Evolutionary conservation across 1,140 invertebrate genomes (phyloP).

Genomic region (Apis laboriosa): DNA sequence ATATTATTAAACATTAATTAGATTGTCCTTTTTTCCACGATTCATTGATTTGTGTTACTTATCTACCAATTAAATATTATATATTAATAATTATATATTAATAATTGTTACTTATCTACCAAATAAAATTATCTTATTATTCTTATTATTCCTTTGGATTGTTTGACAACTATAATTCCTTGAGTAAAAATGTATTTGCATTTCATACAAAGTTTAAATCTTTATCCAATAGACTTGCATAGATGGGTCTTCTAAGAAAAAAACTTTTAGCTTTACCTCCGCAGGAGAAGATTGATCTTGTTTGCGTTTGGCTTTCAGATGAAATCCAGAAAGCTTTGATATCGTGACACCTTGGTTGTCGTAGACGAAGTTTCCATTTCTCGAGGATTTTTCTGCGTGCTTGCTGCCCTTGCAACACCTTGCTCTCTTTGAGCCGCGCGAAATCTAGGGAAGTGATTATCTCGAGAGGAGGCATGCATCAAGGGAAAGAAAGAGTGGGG

Average conservation of each 20-base stretch:
- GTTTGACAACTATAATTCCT: no score
- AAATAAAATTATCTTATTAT: no score
- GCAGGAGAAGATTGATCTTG: slow-evolving; percentile 36
- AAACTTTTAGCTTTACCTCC: neutral
- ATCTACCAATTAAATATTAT: no score
- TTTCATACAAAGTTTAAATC: no score
- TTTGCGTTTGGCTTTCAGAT: slow-evolving; percentile 23
- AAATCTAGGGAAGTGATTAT: slow-evolving; percentile 36
- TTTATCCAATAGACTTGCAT: neutral
- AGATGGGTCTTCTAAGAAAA: neutral
- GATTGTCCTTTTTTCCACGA: no score
- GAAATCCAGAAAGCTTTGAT: slow-evolving; percentile 25
- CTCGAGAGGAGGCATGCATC: neutral
- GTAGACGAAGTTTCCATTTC: slow-evolving; percentile 23
- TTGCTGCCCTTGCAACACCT: neutral
- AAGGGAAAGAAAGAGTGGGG: neutral
- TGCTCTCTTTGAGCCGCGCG: slow-evolving; percentile 26
- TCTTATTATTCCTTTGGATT: no score
- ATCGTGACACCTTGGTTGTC: neutral
- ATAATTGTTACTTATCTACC: no score
- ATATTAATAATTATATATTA: no score
- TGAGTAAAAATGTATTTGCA: no score
- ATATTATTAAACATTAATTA: no score
- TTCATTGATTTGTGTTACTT: no score
- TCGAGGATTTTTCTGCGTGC: slow-evolving; percentile 28